phyloP scores from a whole-genome alignment of 2,888 invertebrate genomes.

The Hartigia nigra region DNA sequence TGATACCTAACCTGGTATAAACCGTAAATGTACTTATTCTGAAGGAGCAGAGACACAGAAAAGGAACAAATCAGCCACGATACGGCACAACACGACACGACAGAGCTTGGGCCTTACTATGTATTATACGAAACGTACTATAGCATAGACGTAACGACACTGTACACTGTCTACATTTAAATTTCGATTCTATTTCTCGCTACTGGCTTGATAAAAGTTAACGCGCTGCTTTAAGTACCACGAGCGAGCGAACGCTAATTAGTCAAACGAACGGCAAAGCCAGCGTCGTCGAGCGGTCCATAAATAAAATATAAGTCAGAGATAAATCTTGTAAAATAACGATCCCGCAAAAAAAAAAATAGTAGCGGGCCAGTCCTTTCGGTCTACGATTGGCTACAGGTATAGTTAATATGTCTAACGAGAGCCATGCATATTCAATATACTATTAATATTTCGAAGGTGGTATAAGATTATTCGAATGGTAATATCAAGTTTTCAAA shows the following conservation, averaged over 20 bases:
- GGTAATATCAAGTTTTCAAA: not conserved
- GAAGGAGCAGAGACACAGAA: not conserved
- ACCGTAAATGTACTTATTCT: not conserved
- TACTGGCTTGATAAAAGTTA: not conserved
- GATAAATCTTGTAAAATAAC: not conserved
- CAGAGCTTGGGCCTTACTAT: not conserved
- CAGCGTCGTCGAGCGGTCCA: not conserved
- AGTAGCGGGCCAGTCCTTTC: not conserved
- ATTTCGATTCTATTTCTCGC: not conserved
- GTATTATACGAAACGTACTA: not conserved
- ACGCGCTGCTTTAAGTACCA: not conserved
- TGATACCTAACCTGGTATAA: not conserved
- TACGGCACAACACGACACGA: not conserved
- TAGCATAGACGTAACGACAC: not conserved
- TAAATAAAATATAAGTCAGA: not conserved
- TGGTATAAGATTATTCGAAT: not conserved
- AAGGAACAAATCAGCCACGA: not conserved
- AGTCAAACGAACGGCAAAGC: not conserved
- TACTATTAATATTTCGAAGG: not conserved
- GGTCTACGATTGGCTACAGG: not conserved
- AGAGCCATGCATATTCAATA: not conserved
- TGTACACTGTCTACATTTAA: not conserved
- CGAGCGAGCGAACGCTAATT: not conserved
- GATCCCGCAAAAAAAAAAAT: not conserved
- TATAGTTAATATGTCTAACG: not conserved